A percentile compares a stretch with the other conserved stretches of the same genome.
phyloP scores from a whole-genome alignment of 2,888 invertebrate genomes.

The Gastracanthus pulcherrimus region DNA sequence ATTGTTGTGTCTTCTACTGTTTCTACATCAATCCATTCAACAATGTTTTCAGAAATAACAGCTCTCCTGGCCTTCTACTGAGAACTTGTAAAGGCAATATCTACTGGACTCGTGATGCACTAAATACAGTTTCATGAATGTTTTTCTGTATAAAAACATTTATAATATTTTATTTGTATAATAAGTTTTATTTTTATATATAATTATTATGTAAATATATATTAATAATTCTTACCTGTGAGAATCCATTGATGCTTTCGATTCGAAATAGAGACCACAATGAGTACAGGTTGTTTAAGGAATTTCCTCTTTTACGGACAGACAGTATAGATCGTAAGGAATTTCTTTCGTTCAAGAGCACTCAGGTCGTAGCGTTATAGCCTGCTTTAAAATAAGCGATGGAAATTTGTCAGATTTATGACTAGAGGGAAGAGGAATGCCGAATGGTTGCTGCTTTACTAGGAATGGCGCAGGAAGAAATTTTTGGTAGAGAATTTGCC shows the following conservation, averaged over 20 bases:
- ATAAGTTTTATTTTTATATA: too few species aligned
- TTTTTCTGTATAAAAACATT: too few species aligned
- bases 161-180: too few species aligned
- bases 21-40: too few species aligned
- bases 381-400: conserved; percentile 1
- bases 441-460: conserved; percentile 9
- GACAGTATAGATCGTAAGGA: conserved; percentile 27
- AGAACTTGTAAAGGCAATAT: neutral
- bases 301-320: neutral
- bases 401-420: neutral
- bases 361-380: neutral
- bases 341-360: conserved; percentile 22
- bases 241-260: neutral
- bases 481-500: conserved; percentile 10
- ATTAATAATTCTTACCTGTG: neutral
- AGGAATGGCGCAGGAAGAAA: conserved; percentile 37
- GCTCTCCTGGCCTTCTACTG: neutral
- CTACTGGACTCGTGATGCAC: neutral
- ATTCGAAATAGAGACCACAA: conserved; percentile 20
- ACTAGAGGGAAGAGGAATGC: neutral
- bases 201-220: neutral
- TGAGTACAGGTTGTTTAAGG: neutral
- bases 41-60: neutral
- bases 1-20: too few species aligned
- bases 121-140: too few species aligned